A percentile compares a stretch with the other conserved stretches of the same genome.
Evolutionary conservation across 2,113 vertebrate genomes (phyloP).

Genomic region (Embiotoca jacksoni): DNA sequence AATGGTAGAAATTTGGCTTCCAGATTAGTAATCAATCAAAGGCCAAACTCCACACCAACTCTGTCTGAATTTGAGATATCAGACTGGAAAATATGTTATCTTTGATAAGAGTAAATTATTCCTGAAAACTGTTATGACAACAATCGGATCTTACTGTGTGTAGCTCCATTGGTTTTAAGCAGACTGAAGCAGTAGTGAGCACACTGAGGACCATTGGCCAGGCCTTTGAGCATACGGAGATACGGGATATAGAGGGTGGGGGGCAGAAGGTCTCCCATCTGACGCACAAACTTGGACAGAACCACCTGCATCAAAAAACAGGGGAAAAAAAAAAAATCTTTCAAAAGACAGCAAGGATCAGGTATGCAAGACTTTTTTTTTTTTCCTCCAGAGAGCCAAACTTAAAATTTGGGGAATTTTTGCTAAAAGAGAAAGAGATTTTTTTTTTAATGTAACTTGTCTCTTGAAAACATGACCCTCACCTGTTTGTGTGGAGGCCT

Average conservation of each 20-base stretch:
- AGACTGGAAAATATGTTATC: too few species aligned
- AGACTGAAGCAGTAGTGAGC: conserved; percentile 98
- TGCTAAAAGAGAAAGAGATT: neutral
- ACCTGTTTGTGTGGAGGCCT: conserved; percentile 97
- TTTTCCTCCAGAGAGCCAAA: too few species aligned
- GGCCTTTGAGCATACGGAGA: conserved; percentile 94
- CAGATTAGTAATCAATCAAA: neutral
- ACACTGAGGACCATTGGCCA: conserved; percentile 94
- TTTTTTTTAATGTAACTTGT: neutral
- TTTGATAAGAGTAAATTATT: too few species aligned
- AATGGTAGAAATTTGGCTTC: too few species aligned
- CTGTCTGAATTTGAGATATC: too few species aligned
- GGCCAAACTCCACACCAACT: neutral
- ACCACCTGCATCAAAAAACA: conserved; percentile 89
- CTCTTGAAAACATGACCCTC: neutral
- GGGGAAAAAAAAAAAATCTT: neutral
- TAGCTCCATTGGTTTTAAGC: conserved; percentile 95
- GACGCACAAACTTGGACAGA: conserved; percentile 97
- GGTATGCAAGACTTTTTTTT: too few species aligned
- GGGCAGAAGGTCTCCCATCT: conserved; percentile 97
- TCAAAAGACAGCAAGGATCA: neutral
- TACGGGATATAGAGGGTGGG: conserved; percentile 96
- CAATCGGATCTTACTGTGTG: conserved; percentile 87
- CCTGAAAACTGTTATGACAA: neutral
- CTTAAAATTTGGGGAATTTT: too few species aligned